Conservation (phyloP, 2,888 invertebrate genomes). For the Corbicula japonica region DNA sequence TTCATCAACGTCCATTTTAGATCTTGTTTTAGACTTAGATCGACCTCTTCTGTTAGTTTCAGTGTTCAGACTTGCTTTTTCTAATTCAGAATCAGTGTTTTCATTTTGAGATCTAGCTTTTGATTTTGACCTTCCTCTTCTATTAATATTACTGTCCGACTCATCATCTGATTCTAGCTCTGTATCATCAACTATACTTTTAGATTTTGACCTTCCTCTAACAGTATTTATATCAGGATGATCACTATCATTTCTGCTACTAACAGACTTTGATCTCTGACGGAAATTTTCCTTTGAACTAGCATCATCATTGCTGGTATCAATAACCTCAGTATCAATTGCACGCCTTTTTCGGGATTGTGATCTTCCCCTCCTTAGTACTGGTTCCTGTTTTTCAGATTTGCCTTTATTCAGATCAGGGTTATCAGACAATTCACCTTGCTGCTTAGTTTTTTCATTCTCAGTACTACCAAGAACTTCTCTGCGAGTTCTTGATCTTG, state of each 20-base stretch:
- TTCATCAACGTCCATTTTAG: not conserved
- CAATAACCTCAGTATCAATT: not conserved
- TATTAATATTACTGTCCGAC: no score
- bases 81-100: not conserved
- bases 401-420: no score
- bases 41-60: conserved; percentile 15
- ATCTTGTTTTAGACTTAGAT: conserved; percentile 25
- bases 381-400: conserved; percentile 19
- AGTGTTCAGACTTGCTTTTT: not conserved
- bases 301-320: not conserved
- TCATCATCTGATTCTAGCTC: conserved; percentile 1
- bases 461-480: no score
- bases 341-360: conserved; percentile 21
- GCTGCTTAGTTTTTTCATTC: no score
- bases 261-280: not conserved
- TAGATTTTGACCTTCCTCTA: conserved; percentile 6
- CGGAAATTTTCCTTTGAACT: not conserved
- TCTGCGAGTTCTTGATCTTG: no score
- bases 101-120: not conserved
- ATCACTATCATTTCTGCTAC: conserved; percentile 6
- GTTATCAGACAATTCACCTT: no score
- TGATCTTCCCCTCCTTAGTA: conserved; percentile 22
- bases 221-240: not conserved
- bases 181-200: conserved; percentile 2
- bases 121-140: no score